Evolutionary conservation across 1,140 invertebrate species (phyloP).

Genomic region (Drosophila elegans): DNA sequence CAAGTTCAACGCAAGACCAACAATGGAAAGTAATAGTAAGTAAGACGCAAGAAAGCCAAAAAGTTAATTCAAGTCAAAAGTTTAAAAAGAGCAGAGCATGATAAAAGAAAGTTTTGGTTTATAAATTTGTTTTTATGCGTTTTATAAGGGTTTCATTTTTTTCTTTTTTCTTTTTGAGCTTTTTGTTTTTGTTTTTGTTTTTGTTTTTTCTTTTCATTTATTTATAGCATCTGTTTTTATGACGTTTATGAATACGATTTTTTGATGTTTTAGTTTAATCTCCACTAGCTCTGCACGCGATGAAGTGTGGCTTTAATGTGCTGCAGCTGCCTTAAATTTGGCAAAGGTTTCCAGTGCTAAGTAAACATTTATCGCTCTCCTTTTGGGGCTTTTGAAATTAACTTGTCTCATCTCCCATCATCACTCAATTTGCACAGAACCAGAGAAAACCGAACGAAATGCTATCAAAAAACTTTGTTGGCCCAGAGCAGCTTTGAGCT

Average conservation of each 20-base stretch:
- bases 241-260: constrained; percentile 31
- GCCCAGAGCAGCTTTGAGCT: constrained; percentile 46
- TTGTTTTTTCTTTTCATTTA: constrained; percentile 25
- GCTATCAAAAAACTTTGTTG: constrained; percentile 76
- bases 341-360: neutral
- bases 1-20: constrained; percentile 39
- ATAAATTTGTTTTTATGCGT: constrained; percentile 80
- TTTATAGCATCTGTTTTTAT: constrained; percentile 63
- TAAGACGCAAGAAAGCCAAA: constrained; percentile 40
- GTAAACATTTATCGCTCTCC: constrained; percentile 14
- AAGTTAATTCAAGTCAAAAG: constrained; percentile 71
- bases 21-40: constrained; percentile 50
- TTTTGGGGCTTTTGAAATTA: constrained; percentile 55
- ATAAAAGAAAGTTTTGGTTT: constrained; percentile 79
- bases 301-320: constrained; percentile 61
- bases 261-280: constrained; percentile 24
- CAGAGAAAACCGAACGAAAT: constrained; percentile 43
- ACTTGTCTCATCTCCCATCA: constrained; percentile 22
- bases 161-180: constrained; percentile 19
- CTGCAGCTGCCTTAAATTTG: constrained; percentile 5
- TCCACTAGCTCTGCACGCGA: constrained; percentile 35
- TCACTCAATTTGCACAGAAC: constrained; percentile 51
- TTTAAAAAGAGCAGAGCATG: constrained; percentile 82
- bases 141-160: constrained; percentile 53
- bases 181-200: constrained; percentile 16